Base-by-base conservation (phyloP, 2,888 invertebrate genomes). In the Laspeyria flexula region DNA sequence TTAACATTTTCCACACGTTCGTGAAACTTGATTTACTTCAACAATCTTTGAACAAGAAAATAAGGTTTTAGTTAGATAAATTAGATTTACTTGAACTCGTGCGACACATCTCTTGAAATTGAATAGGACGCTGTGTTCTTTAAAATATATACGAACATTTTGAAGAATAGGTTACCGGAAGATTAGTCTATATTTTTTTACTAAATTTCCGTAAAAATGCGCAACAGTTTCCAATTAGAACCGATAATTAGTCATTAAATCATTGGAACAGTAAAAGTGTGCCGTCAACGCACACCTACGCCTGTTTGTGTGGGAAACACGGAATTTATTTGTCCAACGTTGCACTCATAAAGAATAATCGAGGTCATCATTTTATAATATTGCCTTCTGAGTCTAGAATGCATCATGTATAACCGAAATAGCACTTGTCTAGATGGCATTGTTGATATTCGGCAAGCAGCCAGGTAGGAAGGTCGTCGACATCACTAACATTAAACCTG, bases 391-490 rank as follows among this genome's bases (percentile, higher is more conserved):
- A 63, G 47, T 34, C 40, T 37, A 54, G 55, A 68, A 65, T 70
- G 51, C 59, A 62, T 73, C 62, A 60, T 49, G 54, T 44, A 40
- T 50, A 43, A 43, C 58, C 47, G 55, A 71, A 76, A 71, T 70
- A 69, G 52, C 63, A 60, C 58, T 65, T 58, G 67, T 65, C 65
- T 74, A 69, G 48, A 59, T 60, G 60, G 55, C 60, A 69, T 65
- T 70, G 67, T 65, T 53, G 54, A 47, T 62, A 49, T 75, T 74
- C 77, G 71, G 75, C 77, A 71, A 37, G 43, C 44, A 35, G 77
- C 72, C 71, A 73, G 68, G 64, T 70, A 63, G 55, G 75, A 77
- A 76, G 74, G 75, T 75, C 73, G 68, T 65, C 73, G 78, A 74
- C 78, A 71, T 71, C 60, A 47, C 52, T 12, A 60, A 61, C 58